These are phyloP conservation scores for Orchestes rusci DNA, from an alignment of 2,888 invertebrate genomes.

Conservation along the genomic window DNA sequence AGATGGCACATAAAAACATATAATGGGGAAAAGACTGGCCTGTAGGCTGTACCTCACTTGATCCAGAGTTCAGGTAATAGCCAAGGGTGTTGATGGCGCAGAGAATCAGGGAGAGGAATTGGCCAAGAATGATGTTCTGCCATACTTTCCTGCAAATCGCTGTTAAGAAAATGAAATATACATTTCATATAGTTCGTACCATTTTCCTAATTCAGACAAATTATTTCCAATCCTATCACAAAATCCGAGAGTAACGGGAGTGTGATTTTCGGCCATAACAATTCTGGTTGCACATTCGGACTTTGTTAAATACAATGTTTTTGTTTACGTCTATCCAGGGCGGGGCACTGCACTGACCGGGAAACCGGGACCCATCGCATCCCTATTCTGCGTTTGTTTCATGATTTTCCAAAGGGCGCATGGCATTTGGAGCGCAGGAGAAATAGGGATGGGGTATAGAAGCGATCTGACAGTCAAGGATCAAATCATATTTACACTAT, in stretches of 20 bases:
- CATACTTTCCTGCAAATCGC: constrained; percentile 55
- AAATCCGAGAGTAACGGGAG: constrained; percentile 41
- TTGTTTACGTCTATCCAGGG: constrained; percentile 28
- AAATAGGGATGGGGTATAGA: too few relatives aligned
- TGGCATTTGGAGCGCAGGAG: too few relatives aligned
- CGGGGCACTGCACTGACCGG: constrained; percentile 33
- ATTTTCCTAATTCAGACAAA: constrained; percentile 62
- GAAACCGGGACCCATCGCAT: too few relatives aligned
- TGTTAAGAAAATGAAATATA: constrained; percentile 2
- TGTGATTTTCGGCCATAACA: constrained; percentile 35
- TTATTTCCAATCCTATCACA: constrained; percentile 62
- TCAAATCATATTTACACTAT: too few relatives aligned
- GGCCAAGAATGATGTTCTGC: constrained; percentile 66
- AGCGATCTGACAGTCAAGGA: too few relatives aligned
- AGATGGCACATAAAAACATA: constrained; percentile 65
- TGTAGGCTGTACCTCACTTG: constrained; percentile 67
- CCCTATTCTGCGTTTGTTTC: too few relatives aligned
- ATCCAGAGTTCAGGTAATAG: constrained; percentile 60
- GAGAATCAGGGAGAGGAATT: constrained; percentile 66
- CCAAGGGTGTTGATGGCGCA: constrained; percentile 72
- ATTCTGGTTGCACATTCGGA: constrained; percentile 17
- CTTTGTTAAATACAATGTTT: constrained; percentile 18
- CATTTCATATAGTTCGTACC: constrained; percentile 42
- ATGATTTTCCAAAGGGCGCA: too few relatives aligned
- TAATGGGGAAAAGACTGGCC: constrained; percentile 79